Evolutionary conservation across 1,140 invertebrate genomes (phyloP), one percentile per base, ranked within the genome.

Genomic region (Drosophila rufa): DNA sequence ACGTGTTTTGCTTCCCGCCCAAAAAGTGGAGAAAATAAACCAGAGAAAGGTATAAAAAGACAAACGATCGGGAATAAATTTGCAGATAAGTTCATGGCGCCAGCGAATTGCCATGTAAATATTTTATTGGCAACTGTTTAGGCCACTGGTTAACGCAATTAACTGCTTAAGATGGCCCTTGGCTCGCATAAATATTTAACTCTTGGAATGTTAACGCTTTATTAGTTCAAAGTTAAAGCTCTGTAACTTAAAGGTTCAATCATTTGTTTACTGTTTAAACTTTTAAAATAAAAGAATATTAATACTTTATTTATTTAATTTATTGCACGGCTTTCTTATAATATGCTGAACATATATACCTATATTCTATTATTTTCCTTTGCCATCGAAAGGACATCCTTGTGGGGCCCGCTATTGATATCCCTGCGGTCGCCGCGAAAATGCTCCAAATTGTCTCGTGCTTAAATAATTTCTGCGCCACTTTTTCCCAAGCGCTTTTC

Each of bases 31-130:
- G 11, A 15, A 22, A 12, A 0, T 1, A 33, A 9, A 7, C 30
- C 30, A 12, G 4, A n/a, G n/a, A 12, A 8, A 7, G 12, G 2
- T 7, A 17, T 2, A 19, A 14, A 19, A 56, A 81, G 79, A 77
- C 75, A 74, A 84, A 70, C 78, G 82, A 85, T 85, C 68, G 45
- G 40, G 67, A 79, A 81, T 85, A 77, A 78, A 56, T 81, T 80
- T 73, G 22, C 48, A 62, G 59, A 74, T 74, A 74, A 78, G 58
- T 66, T 69, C 12, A 6, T 30, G 73, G 27, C 15, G 5, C 25
- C 11, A 48, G 36, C 55, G 19, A 43, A 59, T 45, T 12, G 27
- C 67, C 22, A 43, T 73, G 38, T 75, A 53, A 76, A 76, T 75
- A 43, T 67, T 75, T 67, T 47, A 67, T 64, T 64, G 58, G 42